phyloP scores from a whole-genome alignment of 2,113 vertebrate genomes.

The Lampris megalopsis region DNA sequence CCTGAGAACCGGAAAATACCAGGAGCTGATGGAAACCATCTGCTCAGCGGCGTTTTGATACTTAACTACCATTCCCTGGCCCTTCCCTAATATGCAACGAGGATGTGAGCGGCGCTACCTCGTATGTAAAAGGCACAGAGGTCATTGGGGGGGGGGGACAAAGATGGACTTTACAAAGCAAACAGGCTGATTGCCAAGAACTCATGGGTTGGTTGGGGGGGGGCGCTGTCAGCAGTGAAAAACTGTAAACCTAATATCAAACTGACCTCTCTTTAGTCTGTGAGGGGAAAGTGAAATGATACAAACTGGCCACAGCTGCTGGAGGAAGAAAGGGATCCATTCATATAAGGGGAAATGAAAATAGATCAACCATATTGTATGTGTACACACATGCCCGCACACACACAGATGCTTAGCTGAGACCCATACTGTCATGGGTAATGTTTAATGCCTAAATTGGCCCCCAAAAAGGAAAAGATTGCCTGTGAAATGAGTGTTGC shows the following conservation, averaged over 20 bases:
- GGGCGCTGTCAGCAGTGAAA: background rate
- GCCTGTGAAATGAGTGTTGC: no score
- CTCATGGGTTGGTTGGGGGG: background rate
- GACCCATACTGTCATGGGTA: no score
- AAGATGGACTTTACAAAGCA: slow-evolving; percentile 31
- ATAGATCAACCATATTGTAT: no score
- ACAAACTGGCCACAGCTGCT: slow-evolving; percentile 1
- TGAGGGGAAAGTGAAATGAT: background rate
- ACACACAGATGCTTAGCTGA: no score
- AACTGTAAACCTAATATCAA: background rate
- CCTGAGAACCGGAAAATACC: slow-evolving; percentile 41
- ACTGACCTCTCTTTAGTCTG: background rate
- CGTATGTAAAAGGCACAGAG: slow-evolving; percentile 23
- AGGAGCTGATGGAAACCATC: slow-evolving; percentile 54
- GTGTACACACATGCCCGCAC: no score
- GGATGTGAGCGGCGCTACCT: slow-evolving; percentile 27
- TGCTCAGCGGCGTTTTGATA: slow-evolving; percentile 51
- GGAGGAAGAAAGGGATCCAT: background rate
- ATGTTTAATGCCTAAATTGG: no score
- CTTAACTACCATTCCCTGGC: slow-evolving; percentile 38
- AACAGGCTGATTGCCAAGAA: slow-evolving; percentile 1
- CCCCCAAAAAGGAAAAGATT: no score
- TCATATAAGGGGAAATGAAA: background rate
- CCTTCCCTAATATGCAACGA: slow-evolving; percentile 3
- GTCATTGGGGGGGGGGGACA: background rate